Evolutionary conservation across 2,113 vertebrate genomes (phyloP).

Genomic region (Pitta sordida): DNA sequence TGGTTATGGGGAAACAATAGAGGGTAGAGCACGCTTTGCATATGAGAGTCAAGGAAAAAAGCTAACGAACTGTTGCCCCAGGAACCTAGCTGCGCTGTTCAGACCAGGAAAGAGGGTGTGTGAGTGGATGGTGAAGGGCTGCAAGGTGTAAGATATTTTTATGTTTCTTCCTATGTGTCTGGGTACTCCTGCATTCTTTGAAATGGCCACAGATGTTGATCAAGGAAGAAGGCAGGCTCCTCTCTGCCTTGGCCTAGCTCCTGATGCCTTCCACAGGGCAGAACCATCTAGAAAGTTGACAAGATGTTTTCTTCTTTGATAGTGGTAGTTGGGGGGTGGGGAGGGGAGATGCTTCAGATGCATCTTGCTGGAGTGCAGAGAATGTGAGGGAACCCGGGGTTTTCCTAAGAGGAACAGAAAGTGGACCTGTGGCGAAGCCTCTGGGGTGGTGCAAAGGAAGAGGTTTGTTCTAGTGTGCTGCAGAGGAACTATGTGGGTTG

Average conservation of each 20-base stretch:
- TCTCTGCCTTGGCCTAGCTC: background rate
- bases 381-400: background rate
- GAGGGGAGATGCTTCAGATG: background rate
- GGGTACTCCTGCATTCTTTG: background rate
- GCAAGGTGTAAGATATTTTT: background rate
- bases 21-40: background rate
- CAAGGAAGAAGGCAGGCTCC: background rate
- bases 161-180: background rate
- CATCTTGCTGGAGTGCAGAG: accelerated
- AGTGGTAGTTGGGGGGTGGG: background rate
- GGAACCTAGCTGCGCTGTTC: background rate
- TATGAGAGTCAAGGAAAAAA: background rate
- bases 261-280: background rate
- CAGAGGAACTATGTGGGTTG: background rate
- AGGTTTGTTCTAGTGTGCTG: background rate
- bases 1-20: background rate
- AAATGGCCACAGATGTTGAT: background rate
- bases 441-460: background rate
- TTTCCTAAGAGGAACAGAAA: constrained; percentile 23
- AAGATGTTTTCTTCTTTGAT: background rate
- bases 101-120: accelerated
- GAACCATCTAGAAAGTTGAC: background rate
- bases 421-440: background rate
- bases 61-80: background rate
- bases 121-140: background rate